Base-by-base conservation (phyloP, 1,140 invertebrate species). In the Ditylenchus dipsaci region DNA sequence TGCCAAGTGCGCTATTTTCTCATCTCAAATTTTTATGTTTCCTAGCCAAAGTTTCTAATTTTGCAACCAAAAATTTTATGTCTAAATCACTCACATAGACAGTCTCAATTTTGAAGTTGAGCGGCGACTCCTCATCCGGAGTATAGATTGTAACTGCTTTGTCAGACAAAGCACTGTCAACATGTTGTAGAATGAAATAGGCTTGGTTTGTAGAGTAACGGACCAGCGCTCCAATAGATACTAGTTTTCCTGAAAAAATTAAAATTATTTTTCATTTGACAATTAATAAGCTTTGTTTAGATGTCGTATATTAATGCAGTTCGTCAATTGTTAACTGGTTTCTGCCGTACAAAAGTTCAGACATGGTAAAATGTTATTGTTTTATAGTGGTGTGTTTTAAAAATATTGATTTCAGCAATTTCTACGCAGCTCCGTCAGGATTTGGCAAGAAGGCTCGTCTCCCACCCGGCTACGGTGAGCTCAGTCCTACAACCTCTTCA, bases 141-240 rank as follows among this genome's bases (percentile, higher is more conserved):
- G 43, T 61, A 17, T 27, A 58, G 23, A 76, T 29, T 33, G 72
- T 76, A 26, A 76, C 76, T 17, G 75, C 75, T 47, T 76, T 76
- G 30, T 77, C 53, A 19, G 56, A 53, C 23, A 76, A 33, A n/a
- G 29, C 15, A 11, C 42, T 13, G 45, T 76, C 75, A 5, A 76
- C 15, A 42, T 76, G 75, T 53, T 78, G 76, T 7, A 79, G 33
- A 57, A 78, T 67, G 43, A 76, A 78, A 45, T 76, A 76, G 13
- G 73, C 75, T 33, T 78, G 76, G 42, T 78, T 77, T 17, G 45
- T 76, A 27, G 75, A 60, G 49, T 64, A 78, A 27, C 66, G 75
- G 23, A 76, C 62, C 38, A 76, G 42, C 19, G 69, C 75, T 56
- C 65, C 75, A 59, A 68, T 29, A 58, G 75, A 76, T 47, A 62